Conservation (phyloP, 1,140 invertebrate genomes). For the Bombyx mori region DNA sequence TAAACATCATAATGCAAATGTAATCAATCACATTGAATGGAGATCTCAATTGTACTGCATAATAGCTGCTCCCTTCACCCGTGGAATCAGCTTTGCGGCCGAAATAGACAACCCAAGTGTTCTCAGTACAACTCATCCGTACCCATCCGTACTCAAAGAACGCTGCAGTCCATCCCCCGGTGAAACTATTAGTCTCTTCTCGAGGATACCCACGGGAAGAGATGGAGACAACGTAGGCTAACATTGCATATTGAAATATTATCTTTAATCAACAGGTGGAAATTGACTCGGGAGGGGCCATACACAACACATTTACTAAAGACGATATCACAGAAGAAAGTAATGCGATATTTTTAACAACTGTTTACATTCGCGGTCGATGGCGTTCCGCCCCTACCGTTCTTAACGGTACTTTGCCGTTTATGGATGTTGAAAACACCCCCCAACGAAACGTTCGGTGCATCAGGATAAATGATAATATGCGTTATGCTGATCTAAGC, state of each 20-base stretch:
- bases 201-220: too few relatives aligned
- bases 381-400: conserved; percentile 62
- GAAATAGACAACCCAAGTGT: too few relatives aligned
- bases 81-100: too few relatives aligned
- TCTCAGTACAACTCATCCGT: too few relatives aligned
- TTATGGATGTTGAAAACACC: conserved; percentile 26
- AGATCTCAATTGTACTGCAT: too few relatives aligned
- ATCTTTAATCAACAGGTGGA: conserved; percentile 27
- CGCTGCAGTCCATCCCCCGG: not conserved
- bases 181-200: not conserved
- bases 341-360: conserved; percentile 78
- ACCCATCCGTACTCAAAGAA: too few relatives aligned
- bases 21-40: too few relatives aligned
- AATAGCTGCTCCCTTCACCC: too few relatives aligned
- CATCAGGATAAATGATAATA: conserved; percentile 59
- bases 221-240: too few relatives aligned
- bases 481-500: conserved; percentile 44
- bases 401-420: conserved; percentile 48
- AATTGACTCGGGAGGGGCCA: conserved; percentile 42
- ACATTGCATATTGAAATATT: too few relatives aligned
- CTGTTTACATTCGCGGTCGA: conserved; percentile 84
- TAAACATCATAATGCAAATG: too few relatives aligned
- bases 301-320: conserved; percentile 51
- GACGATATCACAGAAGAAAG: conserved; percentile 38
- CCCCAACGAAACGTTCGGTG: conserved; percentile 30